Evolutionary conservation across 35 echinoderm and acorn worm species (phyloP).

Genomic region (Anneissia japonica): DNA sequence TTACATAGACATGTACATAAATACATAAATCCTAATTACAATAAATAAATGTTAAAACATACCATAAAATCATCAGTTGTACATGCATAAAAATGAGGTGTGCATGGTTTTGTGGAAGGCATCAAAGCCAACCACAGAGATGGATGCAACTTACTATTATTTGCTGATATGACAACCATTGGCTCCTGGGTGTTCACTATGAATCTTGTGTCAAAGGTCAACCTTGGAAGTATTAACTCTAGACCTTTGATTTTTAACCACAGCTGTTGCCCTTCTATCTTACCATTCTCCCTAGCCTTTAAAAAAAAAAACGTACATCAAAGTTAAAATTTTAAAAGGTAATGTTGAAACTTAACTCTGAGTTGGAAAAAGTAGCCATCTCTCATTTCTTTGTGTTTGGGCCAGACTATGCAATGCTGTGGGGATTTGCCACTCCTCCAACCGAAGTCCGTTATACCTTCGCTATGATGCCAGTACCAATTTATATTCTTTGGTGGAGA

Average conservation of each 20-base stretch:
- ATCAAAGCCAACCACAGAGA: not conserved
- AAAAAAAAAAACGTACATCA: no score
- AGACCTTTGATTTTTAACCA: conserved; percentile 41
- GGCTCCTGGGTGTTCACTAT: conserved; percentile 74
- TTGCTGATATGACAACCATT: conserved; percentile 36
- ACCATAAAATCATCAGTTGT: not conserved
- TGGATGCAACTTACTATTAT: conserved; percentile 37
- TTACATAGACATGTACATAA: no score
- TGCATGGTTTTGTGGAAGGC: not conserved
- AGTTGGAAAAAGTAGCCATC: no score
- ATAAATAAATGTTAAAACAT: not conserved
- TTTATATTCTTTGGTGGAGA: no score
- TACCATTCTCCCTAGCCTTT: conserved; percentile 65
- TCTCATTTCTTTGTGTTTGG: no score
- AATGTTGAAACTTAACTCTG: no score
- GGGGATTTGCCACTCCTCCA: no score
- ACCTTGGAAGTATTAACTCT: conserved; percentile 40
- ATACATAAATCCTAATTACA: no score
- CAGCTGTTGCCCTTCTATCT: conserved; percentile 43
- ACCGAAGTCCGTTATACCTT: no score
- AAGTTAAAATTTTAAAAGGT: no score
- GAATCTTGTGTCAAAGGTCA: conserved; percentile 13
- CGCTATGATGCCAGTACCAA: no score
- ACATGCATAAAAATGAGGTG: not conserved
- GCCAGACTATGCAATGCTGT: no score